Evolutionary conservation across 2,113 vertebrate genomes (phyloP).

Genomic region (Maccullochella peelii): DNA sequence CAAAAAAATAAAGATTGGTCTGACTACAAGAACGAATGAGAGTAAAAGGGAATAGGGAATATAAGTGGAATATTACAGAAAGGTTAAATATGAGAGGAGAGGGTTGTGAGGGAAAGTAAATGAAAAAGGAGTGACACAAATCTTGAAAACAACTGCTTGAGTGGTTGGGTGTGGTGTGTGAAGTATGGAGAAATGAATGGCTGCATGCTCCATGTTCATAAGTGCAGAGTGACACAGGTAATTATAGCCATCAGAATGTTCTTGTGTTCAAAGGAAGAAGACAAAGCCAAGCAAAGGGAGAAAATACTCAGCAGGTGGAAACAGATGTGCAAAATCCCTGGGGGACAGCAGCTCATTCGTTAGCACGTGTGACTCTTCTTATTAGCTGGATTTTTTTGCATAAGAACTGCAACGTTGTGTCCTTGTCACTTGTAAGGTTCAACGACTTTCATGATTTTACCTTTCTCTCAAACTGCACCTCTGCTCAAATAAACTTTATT

Average conservation of each 20-base stretch:
- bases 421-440: constrained; percentile 47
- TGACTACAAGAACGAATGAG: neutral
- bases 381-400: constrained; percentile 57
- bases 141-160: constrained; percentile 37
- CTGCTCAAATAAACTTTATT: constrained; percentile 31
- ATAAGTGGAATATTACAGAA: constrained; percentile 10
- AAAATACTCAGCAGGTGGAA: constrained; percentile 76
- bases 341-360: constrained; percentile 56
- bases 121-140: constrained; percentile 34
- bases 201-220: constrained; percentile 46
- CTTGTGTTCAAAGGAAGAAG: constrained; percentile 64
- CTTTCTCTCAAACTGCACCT: constrained; percentile 17
- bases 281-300: constrained; percentile 62
- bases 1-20: constrained; percentile 8
- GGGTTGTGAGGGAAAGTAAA: neutral
- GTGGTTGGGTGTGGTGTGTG: constrained; percentile 21
- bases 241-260: constrained; percentile 78
- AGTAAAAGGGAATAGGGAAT: neutral
- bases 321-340: constrained; percentile 70
- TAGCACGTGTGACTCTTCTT: constrained; percentile 58
- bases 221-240: constrained; percentile 74
- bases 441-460: constrained; percentile 31
- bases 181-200: constrained; percentile 46
- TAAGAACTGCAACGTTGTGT: constrained; percentile 35
- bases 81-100: constrained; percentile 29